Conservation (phyloP, 2,113 vertebrate species). For the Thermophis baileyi region DNA sequence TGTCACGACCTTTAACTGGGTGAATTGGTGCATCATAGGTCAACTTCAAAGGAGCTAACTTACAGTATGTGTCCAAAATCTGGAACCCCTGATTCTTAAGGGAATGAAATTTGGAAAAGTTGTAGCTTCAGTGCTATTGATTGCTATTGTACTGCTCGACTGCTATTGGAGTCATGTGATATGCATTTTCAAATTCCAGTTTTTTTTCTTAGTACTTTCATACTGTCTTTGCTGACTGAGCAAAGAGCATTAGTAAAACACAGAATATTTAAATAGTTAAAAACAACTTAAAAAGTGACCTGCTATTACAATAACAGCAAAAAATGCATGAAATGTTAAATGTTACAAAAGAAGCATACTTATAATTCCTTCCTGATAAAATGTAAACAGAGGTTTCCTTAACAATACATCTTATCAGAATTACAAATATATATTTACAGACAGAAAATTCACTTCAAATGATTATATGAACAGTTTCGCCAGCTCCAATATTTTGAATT, state of each 20-base stretch:
- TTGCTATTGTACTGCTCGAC: too few relatives aligned
- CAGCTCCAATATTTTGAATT: conserved; percentile 78
- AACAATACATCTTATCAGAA: conserved; percentile 52
- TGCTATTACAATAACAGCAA: conserved; percentile 2
- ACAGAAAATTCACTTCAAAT: conserved; percentile 67
- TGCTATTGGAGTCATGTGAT: too few relatives aligned
- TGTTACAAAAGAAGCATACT: neutral
- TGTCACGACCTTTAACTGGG: too few relatives aligned
- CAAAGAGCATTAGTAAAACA: neutral
- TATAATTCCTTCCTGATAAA: conserved; percentile 29
- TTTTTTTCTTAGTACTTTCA: neutral
- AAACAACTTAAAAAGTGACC: neutral
- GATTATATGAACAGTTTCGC: conserved; percentile 76
- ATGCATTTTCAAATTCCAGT: too few relatives aligned
- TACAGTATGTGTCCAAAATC: too few relatives aligned
- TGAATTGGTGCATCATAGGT: too few relatives aligned
- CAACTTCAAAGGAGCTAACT: too few relatives aligned
- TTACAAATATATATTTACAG: conserved; percentile 59
- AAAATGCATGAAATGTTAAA: neutral
- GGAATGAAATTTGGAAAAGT: too few relatives aligned
- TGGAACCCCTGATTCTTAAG: too few relatives aligned
- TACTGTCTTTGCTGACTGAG: neutral
- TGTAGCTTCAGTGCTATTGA: too few relatives aligned
- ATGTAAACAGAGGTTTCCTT: conserved; percentile 24
- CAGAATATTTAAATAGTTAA: neutral